Evolutionary conservation across 1,140 invertebrate species (phyloP).

Genomic region (Rhopalosiphum maidis): DNA sequence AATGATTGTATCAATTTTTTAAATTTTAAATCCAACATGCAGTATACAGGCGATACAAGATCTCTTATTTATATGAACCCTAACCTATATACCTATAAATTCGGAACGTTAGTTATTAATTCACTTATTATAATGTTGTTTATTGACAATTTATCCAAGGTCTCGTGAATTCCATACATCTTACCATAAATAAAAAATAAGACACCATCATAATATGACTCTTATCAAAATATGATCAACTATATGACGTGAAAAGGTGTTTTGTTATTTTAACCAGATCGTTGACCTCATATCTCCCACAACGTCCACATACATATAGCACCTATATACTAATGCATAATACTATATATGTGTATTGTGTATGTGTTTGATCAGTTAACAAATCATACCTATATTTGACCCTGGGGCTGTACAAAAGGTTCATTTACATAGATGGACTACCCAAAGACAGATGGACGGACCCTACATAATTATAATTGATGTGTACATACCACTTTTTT

Average conservation of each 20-base stretch:
- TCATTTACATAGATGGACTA: conserved; percentile 56
- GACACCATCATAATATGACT: background rate
- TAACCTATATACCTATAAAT: background rate
- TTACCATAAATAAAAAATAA: background rate
- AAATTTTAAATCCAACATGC: background rate
- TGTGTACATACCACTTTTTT: conserved; percentile 32
- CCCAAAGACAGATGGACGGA: conserved; percentile 52
- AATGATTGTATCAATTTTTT: background rate
- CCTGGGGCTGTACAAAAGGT: conserved; percentile 51
- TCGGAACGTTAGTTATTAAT: background rate
- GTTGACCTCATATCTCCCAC: conserved; percentile 43
- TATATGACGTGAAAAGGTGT: conserved; percentile 44
- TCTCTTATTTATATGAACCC: background rate
- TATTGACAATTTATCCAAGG: conserved; percentile 12
- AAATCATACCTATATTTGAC: conserved; percentile 52
- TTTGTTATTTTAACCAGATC: conserved; percentile 51
- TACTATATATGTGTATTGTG: background rate
- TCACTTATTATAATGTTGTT: background rate
- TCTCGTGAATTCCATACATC: background rate
- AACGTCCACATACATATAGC: background rate
- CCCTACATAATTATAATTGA: conserved; percentile 40
- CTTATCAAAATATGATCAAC: conserved; percentile 34
- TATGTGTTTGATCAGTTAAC: conserved; percentile 52
- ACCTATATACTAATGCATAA: background rate
- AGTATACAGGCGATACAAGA: background rate